Evolutionary conservation across 2,113 vertebrate species (phyloP), one percentile per base, ranked within the genome.

Genomic region (Deroptyus accipitrinus): DNA sequence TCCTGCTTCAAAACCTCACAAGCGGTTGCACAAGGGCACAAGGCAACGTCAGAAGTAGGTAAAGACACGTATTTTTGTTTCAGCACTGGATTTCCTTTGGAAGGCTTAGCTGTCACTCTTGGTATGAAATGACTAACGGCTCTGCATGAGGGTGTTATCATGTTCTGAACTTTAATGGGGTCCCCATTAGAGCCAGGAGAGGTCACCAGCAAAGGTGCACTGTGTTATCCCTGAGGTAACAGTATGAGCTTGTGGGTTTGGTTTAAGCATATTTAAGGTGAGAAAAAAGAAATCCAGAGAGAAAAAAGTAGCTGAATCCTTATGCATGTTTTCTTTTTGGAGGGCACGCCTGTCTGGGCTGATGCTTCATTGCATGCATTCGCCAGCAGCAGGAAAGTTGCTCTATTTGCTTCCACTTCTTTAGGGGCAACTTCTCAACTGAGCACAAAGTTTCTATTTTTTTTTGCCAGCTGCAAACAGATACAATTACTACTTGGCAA

Each of bases 401-500:
- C 82, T 86, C 49, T 86, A 2, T 95, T 95, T 89, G 61, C 92
- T 82, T 88, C 3, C 1, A 27, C 89, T 96, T 95, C 91, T 84
- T 96, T 96, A 96, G 75, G 86, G 91, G 73, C 83, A 83, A 0
- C 74, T 80, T 83, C 90, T 95, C 78, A 76, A 95, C 81, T 41
- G 39, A 96, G 76, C 77, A 78, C 61, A 27, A 61, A 68, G 77
- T 89, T 92, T 80, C 22, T 35, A 2, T 7, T 6, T 27, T 57
- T 86, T 92, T 92, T 89, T 68, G 55, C 81, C 90, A 82, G 57
- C 72, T 74, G 83, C 67, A 82, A 95, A 80, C 57, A 86, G 81
- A 80, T 88, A 91, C 95, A 97, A 96, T 92, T 94, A 88, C 94
- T 93, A 44, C 88, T 74, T 82, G 77, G 86, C 88, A 85, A 95